Percentiles rank a stretch among this genome's conserved stretches.
Evolutionary conservation across 2,113 vertebrate species (phyloP).

Genomic region (Dermatemys mawii): DNA sequence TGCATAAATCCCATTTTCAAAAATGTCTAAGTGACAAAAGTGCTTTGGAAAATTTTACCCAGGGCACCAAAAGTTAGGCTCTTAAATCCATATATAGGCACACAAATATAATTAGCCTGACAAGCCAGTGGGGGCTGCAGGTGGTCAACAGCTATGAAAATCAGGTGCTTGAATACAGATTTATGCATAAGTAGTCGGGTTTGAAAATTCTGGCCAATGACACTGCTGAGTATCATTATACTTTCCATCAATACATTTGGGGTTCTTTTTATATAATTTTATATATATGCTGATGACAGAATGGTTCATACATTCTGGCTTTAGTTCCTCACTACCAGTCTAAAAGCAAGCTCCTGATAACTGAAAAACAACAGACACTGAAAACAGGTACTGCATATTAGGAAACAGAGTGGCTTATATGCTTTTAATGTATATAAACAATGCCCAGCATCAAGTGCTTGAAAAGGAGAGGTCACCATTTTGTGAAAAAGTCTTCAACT

Average conservation of each 20-base stretch:
- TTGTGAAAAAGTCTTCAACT: conserved; percentile 53
- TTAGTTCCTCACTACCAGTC: neutral
- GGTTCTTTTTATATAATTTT: neutral
- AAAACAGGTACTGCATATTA: neutral
- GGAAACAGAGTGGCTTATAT: neutral
- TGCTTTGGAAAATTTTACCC: neutral
- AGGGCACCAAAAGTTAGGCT: rapidly evolving
- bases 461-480: conserved; percentile 52
- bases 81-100: neutral
- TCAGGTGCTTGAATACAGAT: neutral
- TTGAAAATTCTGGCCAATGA: neutral
- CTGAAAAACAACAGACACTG: neutral
- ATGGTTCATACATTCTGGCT: neutral
- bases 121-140: rapidly evolving
- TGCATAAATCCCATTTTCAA: neutral
- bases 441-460: neutral
- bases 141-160: neutral
- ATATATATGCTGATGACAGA: neutral
- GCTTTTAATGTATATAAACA: neutral
- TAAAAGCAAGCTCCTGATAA: conserved; percentile 9
- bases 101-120: neutral
- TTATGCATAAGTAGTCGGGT: rapidly evolving
- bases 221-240: neutral
- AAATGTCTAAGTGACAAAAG: neutral
- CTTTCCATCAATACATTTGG: neutral